Evolutionary conservation across 2,888 invertebrate species (phyloP), one percentile per base, ranked within the genome.

Genomic region (Crocallis elinguaria): DNA sequence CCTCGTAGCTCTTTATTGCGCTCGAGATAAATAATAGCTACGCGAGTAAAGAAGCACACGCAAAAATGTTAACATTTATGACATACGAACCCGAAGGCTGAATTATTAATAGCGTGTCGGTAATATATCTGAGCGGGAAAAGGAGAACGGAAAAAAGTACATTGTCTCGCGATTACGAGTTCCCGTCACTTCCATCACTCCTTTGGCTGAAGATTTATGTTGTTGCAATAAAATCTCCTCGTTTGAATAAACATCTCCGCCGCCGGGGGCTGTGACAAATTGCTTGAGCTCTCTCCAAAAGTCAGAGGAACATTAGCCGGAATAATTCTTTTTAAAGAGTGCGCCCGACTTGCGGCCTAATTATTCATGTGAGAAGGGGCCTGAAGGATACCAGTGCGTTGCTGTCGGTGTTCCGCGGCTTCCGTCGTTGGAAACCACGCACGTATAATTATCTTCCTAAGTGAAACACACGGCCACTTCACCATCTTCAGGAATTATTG

Each of bases 221-320:
- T 79, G 79, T 86, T 85, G 84, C 86, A 87, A 89, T 88, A 87
- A 88, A 88, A 88, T 86, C 82, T 83, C 82, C 79, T 84, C 83
- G 83, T 88, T 88, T 87, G 89, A 88, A 89, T 89, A 88, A 89
- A 88, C 87, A 89, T 87, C 83, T 82, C 79, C 69, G 66, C 66
- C 60, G 73, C 66, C 68, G 75, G 75, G 73, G 73, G 75, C 79
- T 77, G 86, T 89, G 86, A 89, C 86, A 89, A 89, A 90, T 88
- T 80, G 82, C 85, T 71, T 54, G 69, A 74, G 76, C 72, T 79
- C 73, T 73, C 77, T 80, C 84, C 85, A 83, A 82, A 81, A 83
- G 79, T 79, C 79, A 79, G 81, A 79, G 76, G 79, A 79, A 76
- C 84, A 84, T 84, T 87, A 84, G 79, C 79, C 71, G 75, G 77